Evolutionary conservation across 2,888 invertebrate species (phyloP), one percentile per base, ranked within the genome.

Genomic region (Cephus nigrinus): DNA sequence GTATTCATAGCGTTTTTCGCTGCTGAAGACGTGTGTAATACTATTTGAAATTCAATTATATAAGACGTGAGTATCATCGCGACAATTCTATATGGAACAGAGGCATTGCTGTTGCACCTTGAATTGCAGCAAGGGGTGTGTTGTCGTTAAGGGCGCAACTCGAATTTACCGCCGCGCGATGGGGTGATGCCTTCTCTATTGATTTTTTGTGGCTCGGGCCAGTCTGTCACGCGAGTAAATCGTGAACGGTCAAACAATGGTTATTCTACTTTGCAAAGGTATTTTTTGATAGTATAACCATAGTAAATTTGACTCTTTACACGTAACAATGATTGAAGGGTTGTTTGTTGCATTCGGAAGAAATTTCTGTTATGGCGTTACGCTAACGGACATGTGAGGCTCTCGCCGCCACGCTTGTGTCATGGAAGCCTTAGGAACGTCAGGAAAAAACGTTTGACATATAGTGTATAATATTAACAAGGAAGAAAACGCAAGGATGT

Each of bases 211-310:
- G 77, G 82, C 82, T 84, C 79, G 80, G 80, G 80, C 79, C 80
- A 85, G 85, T 84, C 80, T 81, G 80, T 83, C 84, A 82, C 84
- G 83, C 83, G 83, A 82, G 80, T 80, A 73, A 80, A 82, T 55
- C 79, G 73, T 81, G 76, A 80, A 81, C 78, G 78, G 68, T 74
- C 73, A 76, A 82, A 80, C 82, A 81, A 88, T 89, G 88, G 89
- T 89, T 80, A 85, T 89, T 79, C 84, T 88, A 81, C 82, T 89
- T 78, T 86, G 83, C 78, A 88, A 88, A 88, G 89, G 88, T 88
- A 88, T 77, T 78, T 76, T 33, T 71, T 71, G 12, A 23, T 9
- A 55, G 55, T 55, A 23, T 55, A 9, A 55, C 9, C 1, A 23
- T 9, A 23, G 23, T 55, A 23, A 55, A 55, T 9, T 55, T 55